Evolutionary conservation across 1,140 invertebrate genomes (phyloP).

Genomic region (Ceratitis capitata): DNA sequence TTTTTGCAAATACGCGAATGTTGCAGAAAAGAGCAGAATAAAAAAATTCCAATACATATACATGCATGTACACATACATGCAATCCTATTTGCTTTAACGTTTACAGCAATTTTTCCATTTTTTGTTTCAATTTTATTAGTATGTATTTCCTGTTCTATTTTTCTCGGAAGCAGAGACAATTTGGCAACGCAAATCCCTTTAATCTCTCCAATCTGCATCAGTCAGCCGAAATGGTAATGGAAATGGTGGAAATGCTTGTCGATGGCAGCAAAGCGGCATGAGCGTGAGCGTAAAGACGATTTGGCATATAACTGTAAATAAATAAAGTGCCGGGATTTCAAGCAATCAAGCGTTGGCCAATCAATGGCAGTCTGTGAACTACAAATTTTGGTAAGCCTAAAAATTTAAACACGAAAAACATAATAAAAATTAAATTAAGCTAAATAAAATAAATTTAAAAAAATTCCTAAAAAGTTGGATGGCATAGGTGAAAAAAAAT

Average conservation of each 20-base stretch:
- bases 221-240: slow-evolving; percentile 11
- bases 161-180: background rate
- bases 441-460: too few relatives aligned
- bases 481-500: too few relatives aligned
- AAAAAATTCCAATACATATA: background rate
- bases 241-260: too few relatives aligned
- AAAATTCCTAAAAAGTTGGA: too few relatives aligned
- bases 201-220: slow-evolving; percentile 33
- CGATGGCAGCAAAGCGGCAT: background rate
- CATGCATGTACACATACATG: background rate
- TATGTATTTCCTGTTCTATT: background rate
- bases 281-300: background rate
- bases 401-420: too few relatives aligned
- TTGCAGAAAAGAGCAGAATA: too few relatives aligned
- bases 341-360: background rate
- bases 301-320: background rate
- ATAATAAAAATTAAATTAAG: too few relatives aligned
- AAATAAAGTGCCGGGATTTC: background rate
- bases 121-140: background rate
- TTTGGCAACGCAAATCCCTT: slow-evolving; percentile 25
- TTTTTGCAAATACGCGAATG: background rate
- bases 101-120: background rate
- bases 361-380: background rate
- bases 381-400: too few relatives aligned
- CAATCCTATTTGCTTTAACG: background rate